Base-by-base conservation (phyloP, 2,113 vertebrate genomes). In the Cinclus mexicanus region DNA sequence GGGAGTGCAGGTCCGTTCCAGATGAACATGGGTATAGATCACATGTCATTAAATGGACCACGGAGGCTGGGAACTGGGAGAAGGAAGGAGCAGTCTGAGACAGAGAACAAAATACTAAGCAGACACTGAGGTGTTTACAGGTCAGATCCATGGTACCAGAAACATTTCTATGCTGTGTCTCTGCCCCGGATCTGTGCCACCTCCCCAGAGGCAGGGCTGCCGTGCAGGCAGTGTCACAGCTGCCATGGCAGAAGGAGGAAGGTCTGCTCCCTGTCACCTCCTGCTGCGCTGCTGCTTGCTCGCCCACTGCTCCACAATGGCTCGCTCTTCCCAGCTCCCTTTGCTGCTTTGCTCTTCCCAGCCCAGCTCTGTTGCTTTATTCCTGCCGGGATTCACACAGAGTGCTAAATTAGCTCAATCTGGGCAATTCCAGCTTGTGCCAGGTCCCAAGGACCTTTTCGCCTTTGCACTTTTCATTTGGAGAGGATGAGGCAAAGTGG, bases 301-400 rank as follows among this genome's bases (percentile, higher is more conserved):
- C 83, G 22, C 53, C 65, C 16, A 0, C 83, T 47, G 83, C 79
- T 76, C 67, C 0, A 0, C 12, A 55, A 42, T 1, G 3, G 42
- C 57, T 46, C 47, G 1, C 29, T 59, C 37, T 44, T 7, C 65
- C 19, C 8, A 1, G 13, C 76, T 76, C 80, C 0, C 0, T 49
- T 61, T 9, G 49, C 41, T 65, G 64, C 72, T 83, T 42, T 44
- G 77, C 64, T 28, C 77, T 72, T 83, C 71, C 63, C 77, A 77
- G 47, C 49, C 68, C 84, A 41, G 59, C 3, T 7, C 68, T 18
- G 64, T 22, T 69, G 33, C 56, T 77, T 94, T 80, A 33, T 29
- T 86, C 46, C 49, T 60, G 31, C 46, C 25, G 55, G 55, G 31
- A 57, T 92, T 86, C 22, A 13, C 64, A 46, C 0, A 1, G 14